A percentile compares a stretch with the other conserved stretches of the same genome.
Evolutionary conservation across 2,888 invertebrate species (phyloP).

Genomic region (Beris chalybata): DNA sequence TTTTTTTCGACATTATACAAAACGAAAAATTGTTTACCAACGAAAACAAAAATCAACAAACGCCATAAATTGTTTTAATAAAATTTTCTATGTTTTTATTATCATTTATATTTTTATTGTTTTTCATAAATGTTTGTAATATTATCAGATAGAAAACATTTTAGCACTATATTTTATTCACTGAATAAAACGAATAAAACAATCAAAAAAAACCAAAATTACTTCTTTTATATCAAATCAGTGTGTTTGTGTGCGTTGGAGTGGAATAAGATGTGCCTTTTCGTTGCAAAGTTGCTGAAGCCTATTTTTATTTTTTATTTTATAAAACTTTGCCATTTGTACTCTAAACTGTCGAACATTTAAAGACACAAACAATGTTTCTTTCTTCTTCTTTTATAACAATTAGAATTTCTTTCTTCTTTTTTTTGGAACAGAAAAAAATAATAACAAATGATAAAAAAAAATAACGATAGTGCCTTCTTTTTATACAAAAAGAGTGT

Average conservation of each 20-base stretch:
- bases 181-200: slow-evolving; percentile 16
- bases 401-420: not conserved
- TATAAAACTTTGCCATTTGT: slow-evolving; percentile 8
- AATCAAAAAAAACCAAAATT: slow-evolving; percentile 19
- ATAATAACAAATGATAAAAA: slow-evolving; percentile 1
- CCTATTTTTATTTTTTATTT: not conserved
- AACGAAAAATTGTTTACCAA: not conserved
- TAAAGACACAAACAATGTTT: not conserved
- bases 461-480: slow-evolving; percentile 25
- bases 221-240: slow-evolving; percentile 19
- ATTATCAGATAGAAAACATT: slow-evolving; percentile 16
- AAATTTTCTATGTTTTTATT: not conserved
- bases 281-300: slow-evolving; percentile 1
- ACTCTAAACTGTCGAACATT: slow-evolving; percentile 12
- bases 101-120: too few species aligned
- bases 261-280: slow-evolving; percentile 1
- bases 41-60: not conserved
- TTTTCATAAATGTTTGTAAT: too few species aligned
- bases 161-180: slow-evolving; percentile 21
- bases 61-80: not conserved
- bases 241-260: slow-evolving; percentile 20
- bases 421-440: slow-evolving; percentile 21
- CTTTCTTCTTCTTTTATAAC: not conserved
- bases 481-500: slow-evolving; percentile 17
- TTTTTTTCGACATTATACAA: too few species aligned